Conservation (phyloP, 1,140 invertebrate species). For the Adoxophyes honmai region DNA sequence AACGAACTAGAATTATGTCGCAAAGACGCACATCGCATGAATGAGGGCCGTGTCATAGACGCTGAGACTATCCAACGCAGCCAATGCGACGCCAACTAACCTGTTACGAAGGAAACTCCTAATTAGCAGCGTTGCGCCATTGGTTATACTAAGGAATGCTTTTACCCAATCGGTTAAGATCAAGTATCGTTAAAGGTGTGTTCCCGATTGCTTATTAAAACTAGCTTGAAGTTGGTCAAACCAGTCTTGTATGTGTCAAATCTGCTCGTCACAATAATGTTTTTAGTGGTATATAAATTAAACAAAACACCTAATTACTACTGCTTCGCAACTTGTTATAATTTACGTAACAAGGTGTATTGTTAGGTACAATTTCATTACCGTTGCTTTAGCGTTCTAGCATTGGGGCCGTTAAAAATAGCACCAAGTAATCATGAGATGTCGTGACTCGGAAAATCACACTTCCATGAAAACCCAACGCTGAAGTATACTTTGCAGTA, state of each 20-base stretch:
- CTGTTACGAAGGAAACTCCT: slow-evolving; percentile 18
- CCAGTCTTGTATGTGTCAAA: no score
- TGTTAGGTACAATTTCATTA: no score
- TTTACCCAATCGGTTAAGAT: background rate
- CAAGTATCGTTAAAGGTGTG: background rate
- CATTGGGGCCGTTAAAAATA: slow-evolving; percentile 5
- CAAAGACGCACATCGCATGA: slow-evolving; percentile 38
- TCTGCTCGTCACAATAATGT: no score
- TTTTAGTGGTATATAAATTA: no score
- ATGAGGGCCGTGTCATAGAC: slow-evolving; percentile 34
- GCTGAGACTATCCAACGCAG: slow-evolving; percentile 25
- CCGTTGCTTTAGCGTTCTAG: background rate
- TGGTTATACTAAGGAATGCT: background rate
- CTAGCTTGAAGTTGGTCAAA: no score
- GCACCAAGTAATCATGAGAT: background rate
- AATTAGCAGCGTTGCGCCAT: slow-evolving; percentile 1
- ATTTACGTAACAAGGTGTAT: no score
- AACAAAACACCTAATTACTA: no score
- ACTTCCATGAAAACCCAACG: slow-evolving; percentile 8
- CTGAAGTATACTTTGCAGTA: slow-evolving; percentile 9
- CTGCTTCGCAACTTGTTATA: no score
- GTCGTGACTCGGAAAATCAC: slow-evolving; percentile 9
- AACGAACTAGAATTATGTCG: slow-evolving; percentile 53
- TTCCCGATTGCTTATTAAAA: no score
- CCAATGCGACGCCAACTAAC: slow-evolving; percentile 33